Conservation (phyloP, 1,140 invertebrate genomes). For the Apolygus lucorum region DNA sequence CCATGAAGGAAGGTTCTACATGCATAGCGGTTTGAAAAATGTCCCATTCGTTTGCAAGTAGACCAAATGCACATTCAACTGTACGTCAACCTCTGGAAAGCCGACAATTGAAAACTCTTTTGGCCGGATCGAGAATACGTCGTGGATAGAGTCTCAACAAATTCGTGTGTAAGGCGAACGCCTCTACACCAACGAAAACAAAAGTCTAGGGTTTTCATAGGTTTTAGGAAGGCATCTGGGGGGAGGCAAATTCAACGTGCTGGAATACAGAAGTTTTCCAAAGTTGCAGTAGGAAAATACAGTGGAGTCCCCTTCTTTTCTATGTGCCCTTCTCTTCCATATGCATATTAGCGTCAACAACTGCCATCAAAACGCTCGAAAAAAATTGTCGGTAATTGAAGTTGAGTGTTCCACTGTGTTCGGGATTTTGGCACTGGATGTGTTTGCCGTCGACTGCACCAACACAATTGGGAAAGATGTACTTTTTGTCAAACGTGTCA, state of each 20-base stretch:
- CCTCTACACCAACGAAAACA: conserved; percentile 36
- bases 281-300: too few relatives aligned
- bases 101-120: conserved; percentile 40
- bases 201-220: conserved; percentile 31
- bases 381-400: conserved; percentile 33
- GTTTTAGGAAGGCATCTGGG: conserved; percentile 30
- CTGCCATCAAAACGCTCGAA: conserved; percentile 39
- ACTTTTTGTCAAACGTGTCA: neutral
- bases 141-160: conserved; percentile 35
- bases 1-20: too few relatives aligned
- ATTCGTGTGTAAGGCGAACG: conserved; percentile 34
- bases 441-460: conserved; percentile 43
- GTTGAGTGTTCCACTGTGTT: conserved; percentile 24
- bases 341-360: conserved; percentile 39
- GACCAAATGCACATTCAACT: conserved; percentile 42
- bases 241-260: conserved; percentile 30
- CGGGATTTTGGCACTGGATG: conserved; percentile 20
- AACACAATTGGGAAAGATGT: conserved; percentile 43
- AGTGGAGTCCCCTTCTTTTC: conserved; percentile 37
- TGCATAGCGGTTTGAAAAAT: conserved; percentile 31
- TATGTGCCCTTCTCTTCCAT: conserved; percentile 37
- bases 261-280: conserved; percentile 31
- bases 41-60: conserved; percentile 31
- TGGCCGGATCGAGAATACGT: conserved; percentile 17
- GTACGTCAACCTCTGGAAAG: conserved; percentile 33